Evolutionary conservation across 1,140 invertebrate species (phyloP), one percentile per base, ranked within the genome.

Genomic region (Oreohelix idahoensis): DNA sequence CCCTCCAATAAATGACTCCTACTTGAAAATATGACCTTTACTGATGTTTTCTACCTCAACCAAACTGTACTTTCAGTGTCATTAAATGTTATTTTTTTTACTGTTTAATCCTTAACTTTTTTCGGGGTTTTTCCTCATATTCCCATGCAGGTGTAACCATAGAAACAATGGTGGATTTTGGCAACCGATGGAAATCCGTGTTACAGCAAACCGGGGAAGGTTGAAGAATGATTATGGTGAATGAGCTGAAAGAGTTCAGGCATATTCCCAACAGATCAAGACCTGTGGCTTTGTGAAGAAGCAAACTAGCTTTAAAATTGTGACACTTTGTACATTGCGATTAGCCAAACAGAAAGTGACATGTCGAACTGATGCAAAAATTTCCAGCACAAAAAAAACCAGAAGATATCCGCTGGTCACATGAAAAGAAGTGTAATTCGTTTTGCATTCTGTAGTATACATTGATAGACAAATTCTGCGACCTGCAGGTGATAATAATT

Each of bases 81-180:
- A n/a, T n/a, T n/a, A n/a, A n/a, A n/a, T n/a, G n/a, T n/a, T n/a
- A n/a, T n/a, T n/a, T n/a, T n/a, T n/a, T n/a, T n/a, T n/a, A n/a
- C n/a, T n/a, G n/a, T n/a, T n/a, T n/a, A n/a, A n/a, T n/a, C n/a
- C n/a, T n/a, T n/a, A n/a, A n/a, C n/a, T n/a, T n/a, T n/a, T n/a
- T n/a, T n/a, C n/a, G n/a, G n/a, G n/a, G n/a, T n/a, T n/a, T n/a
- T n/a, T n/a, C n/a, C n/a, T n/a, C n/a, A n/a, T n/a, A n/a, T n/a
- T n/a, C n/a, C n/a, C n/a, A n/a, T n/a, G n/a, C n/a, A 79, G 77
- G 77, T 66, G 77, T 79, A 5, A 63, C 77, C 17, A 66, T 79
- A 36, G 77, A 79, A 58, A 79, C 77, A 36, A 53, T 79, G 77
- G 0, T 66, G 51, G 58, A 66, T 15, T 79, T 79, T 32, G 35